A percentile compares a stretch with the other conserved stretches of the same genome.
Conservation (phyloP, 1,140 invertebrate species). For the Hydropsyche tenuis region DNA sequence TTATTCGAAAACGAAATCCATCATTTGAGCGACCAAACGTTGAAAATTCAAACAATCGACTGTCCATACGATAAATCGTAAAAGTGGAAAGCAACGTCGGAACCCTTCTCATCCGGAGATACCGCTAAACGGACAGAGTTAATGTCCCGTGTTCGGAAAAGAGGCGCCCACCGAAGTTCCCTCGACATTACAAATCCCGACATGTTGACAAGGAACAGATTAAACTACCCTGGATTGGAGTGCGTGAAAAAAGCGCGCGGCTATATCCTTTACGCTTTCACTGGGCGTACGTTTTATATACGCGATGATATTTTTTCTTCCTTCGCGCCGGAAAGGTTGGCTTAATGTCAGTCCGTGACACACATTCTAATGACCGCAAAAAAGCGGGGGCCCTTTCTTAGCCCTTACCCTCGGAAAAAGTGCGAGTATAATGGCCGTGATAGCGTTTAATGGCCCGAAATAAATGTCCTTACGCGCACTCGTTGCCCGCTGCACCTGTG, state of each 20-base stretch:
- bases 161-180: neutral
- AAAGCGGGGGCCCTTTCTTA: constrained; percentile 20
- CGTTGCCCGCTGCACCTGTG: constrained; percentile 22
- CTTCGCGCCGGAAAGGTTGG: constrained; percentile 39
- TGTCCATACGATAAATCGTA: neutral
- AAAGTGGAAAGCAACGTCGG: neutral
- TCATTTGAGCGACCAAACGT: no score
- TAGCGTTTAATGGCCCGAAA: constrained; percentile 48
- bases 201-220: constrained; percentile 49
- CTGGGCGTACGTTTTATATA: neutral
- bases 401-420: constrained; percentile 29
- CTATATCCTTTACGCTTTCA: neutral
- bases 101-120: constrained; percentile 10
- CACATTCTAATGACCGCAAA: constrained; percentile 47
- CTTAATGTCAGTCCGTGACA: constrained; percentile 50
- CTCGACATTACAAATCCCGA: constrained; percentile 47
- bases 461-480: constrained; percentile 45
- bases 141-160: constrained; percentile 44
- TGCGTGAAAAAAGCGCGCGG: constrained; percentile 35
- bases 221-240: constrained; percentile 38
- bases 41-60: no score
- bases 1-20: no score
- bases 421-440: constrained; percentile 44
- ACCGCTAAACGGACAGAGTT: constrained; percentile 42
- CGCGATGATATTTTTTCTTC: constrained; percentile 1